Base-by-base conservation (phyloP, 2,888 invertebrate species). In the Cosmorhoe ocellata region DNA sequence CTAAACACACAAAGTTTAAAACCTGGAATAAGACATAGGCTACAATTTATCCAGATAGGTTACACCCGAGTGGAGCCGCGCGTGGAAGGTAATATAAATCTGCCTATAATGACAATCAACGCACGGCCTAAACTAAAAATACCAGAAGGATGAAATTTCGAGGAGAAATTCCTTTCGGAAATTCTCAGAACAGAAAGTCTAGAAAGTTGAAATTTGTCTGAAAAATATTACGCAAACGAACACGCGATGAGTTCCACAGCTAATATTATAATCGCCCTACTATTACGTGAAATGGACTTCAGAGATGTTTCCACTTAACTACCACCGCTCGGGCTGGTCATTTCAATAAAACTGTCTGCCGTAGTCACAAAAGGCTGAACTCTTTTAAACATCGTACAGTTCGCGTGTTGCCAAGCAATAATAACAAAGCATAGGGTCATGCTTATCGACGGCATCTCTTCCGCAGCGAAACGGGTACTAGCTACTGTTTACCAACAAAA, bases 371-470 rank as follows among this genome's bases (percentile, higher is more conserved):
- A 42, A 13, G 11, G 11, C 26, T 14, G 18, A 11, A 36, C 24
- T 39, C 32, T 37, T 30, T 44, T 24, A 24, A 24, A 24, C 12
- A 14, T 31, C 31, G 32, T 41, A 42, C 11, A 38, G 41, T 32
- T 76, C 43, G 84, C 84, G 84, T 85, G 85, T 54, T 59, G 52
- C 44, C 41, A 42, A 59, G 74, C 74, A 76, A 78, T 84, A 77
- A 66, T 59, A 76, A 64, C 56, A 56, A 61, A 61, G 67, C 69
- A 71, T 64, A 62, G 68, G 69, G 71, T 64, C 66, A 57, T 63
- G 67, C 72, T 74, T 82, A 81, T 81, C 78, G 64, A 66, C 55
- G 68, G 56, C 66, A 82, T 82, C 78, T 75, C 67, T 79, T 76
- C 78, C 76, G 72, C 56, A 66, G 61, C 72, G 71, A 72, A 76